These are phyloP conservation scores for Mesoligia furuncula DNA, from an alignment of 2,888 invertebrate species.

Conservation along the genomic window DNA sequence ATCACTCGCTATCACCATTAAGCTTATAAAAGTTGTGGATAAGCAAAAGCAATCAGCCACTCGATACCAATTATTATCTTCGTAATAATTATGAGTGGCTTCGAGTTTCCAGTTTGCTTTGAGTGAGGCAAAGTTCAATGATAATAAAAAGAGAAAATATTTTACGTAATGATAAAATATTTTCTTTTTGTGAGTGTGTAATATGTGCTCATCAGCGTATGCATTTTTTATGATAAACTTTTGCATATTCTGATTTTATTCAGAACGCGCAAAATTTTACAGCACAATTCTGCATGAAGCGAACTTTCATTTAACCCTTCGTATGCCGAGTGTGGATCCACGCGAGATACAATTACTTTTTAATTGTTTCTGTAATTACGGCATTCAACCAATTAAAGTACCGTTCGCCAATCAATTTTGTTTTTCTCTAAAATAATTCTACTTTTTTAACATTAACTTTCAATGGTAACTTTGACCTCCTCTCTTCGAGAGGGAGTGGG, in stretches of 20 bases:
- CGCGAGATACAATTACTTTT: not conserved
- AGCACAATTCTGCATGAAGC: not conserved
- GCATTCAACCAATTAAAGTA: not conserved
- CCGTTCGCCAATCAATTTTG: not conserved
- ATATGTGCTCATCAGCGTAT: not conserved
- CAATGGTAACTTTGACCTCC: not conserved
- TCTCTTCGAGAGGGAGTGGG: not conserved
- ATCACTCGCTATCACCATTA: conserved; percentile 14
- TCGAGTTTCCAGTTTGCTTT: conserved; percentile 17
- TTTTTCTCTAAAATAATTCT: not conserved
- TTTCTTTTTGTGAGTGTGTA: not conserved
- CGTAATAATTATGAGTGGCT: conserved; percentile 9
- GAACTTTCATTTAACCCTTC: not conserved
- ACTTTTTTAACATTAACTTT: conserved; percentile 5
- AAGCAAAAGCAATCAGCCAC: conserved; percentile 36
- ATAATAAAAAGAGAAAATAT: not conserved
- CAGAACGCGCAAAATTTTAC: not conserved
- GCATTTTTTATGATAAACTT: not conserved
- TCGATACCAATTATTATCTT: conserved; percentile 39
- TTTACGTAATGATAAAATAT: not conserved
- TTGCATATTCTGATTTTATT: not conserved
- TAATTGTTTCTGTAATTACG: not conserved
- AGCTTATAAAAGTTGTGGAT: conserved; percentile 28
- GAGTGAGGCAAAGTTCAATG: conserved; percentile 14
- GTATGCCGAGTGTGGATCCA: not conserved